Evolutionary conservation across 2,797 vertebrate genomes (phyloP).

Genomic region (Carcharodon carcharias): DNA sequence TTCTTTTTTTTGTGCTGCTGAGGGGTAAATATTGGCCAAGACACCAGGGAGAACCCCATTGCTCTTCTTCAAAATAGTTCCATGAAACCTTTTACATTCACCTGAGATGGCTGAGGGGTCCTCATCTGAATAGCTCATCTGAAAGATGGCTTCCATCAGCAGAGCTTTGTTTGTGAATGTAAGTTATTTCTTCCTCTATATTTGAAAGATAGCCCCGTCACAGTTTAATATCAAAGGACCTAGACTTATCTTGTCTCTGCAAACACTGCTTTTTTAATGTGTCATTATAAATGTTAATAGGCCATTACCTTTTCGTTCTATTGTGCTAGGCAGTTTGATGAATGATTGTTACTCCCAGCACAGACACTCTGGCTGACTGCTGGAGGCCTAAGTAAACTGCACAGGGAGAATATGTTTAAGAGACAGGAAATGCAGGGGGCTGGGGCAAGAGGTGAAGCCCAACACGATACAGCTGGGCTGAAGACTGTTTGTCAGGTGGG

Average conservation of each 20-base stretch:
- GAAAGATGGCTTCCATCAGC: background rate
- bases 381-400: background rate
- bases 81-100: background rate
- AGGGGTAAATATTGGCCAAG: background rate
- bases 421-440: background rate
- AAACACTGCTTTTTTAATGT: background rate
- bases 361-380: background rate
- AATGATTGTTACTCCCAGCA: background rate
- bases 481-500: background rate
- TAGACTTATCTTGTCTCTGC: background rate
- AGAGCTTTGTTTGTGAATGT: background rate
- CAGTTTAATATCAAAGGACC: background rate
- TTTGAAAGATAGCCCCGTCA: background rate
- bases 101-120: background rate
- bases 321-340: background rate
- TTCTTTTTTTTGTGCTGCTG: background rate
- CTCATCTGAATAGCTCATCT: background rate
- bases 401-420: background rate
- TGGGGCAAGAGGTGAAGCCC: background rate
- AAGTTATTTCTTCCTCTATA: background rate
- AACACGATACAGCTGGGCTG: background rate
- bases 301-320: background rate
- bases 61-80: background rate
- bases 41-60: background rate
- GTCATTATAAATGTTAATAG: background rate